phyloP scores from a whole-genome alignment of 2,888 invertebrate genomes.

The Anodontia alba region DNA sequence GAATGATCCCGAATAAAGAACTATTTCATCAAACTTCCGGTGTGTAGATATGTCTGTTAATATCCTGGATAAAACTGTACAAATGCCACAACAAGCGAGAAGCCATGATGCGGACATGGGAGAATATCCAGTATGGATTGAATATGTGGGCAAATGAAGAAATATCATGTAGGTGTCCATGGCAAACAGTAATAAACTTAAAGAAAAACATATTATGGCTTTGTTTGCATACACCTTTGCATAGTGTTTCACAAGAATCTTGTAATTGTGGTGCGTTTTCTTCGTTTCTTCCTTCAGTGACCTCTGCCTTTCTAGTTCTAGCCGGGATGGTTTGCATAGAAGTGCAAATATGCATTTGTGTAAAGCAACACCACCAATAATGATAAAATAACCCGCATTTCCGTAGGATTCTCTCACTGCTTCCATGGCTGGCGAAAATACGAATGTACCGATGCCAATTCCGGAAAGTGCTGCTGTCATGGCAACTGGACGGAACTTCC shows the following conservation, averaged over 20 bases:
- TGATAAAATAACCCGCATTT: constrained; percentile 58
- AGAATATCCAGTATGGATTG: constrained; percentile 45
- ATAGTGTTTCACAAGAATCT: constrained; percentile 41
- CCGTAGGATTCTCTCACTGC: constrained; percentile 53
- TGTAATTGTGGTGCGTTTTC: constrained; percentile 23
- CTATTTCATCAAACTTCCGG: constrained; percentile 60
- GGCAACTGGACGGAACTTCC: constrained; percentile 58
- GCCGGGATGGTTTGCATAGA: constrained; percentile 57
- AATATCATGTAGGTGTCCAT: constrained; percentile 66
- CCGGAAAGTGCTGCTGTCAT: constrained; percentile 61
- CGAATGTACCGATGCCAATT: constrained; percentile 61
- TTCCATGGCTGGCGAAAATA: constrained; percentile 61
- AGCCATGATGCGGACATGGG: constrained; percentile 45
- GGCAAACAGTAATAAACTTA: constrained; percentile 56
- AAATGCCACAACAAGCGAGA: constrained; percentile 58
- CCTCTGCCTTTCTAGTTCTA: constrained; percentile 55
- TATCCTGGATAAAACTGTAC: constrained; percentile 56
- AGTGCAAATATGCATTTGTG: constrained; percentile 62
- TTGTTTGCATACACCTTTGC: constrained; percentile 57
- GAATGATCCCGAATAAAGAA: constrained; percentile 58
- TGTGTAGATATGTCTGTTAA: constrained; percentile 54
- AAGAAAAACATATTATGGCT: constrained; percentile 52
- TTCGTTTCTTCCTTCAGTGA: constrained; percentile 31
- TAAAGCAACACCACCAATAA: constrained; percentile 60
- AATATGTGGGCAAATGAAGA: constrained; percentile 60